These are phyloP conservation scores for Adelges cooleyi DNA, from an alignment of 1,140 invertebrate genomes.

Conservation along the genomic window DNA sequence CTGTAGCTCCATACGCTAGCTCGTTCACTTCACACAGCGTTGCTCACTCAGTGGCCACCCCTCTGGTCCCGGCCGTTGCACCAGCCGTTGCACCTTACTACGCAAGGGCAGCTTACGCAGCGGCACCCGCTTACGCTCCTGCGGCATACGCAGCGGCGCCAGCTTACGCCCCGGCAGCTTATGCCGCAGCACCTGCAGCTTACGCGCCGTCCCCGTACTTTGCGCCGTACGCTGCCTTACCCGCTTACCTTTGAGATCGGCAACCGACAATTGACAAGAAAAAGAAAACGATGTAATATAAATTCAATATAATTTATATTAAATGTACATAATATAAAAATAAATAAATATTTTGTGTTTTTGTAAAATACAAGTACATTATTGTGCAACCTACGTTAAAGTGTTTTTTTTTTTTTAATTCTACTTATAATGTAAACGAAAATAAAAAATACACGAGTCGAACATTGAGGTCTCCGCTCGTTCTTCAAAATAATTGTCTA, in stretches of 20 bases:
- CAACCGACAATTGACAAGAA: too few species aligned
- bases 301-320: too few species aligned
- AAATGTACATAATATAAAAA: too few species aligned
- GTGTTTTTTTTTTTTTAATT: too few species aligned
- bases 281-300: too few species aligned
- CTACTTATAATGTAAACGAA: too few species aligned
- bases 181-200: conserved; percentile 31
- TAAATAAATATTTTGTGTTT: too few species aligned
- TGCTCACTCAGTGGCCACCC: conserved; percentile 48
- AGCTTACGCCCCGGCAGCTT: conserved; percentile 31
- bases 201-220: conserved; percentile 6
- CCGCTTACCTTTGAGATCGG: conserved; percentile 5
- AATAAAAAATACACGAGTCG: too few species aligned
- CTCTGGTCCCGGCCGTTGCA: conserved; percentile 41
- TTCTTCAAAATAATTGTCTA: too few species aligned
- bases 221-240: conserved; percentile 33
- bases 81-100: conserved; percentile 38
- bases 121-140: background rate
- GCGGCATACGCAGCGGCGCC: conserved; percentile 31
- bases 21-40: conserved; percentile 50
- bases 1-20: conserved; percentile 47
- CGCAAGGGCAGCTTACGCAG: conserved; percentile 30
- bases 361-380: too few species aligned
- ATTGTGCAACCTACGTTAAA: too few species aligned
- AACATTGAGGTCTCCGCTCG: background rate